Percentiles rank a stretch among this genome's conserved stretches.
Conservation (phyloP, 2,888 invertebrate species). For the Meiosimyza decipiens region DNA sequence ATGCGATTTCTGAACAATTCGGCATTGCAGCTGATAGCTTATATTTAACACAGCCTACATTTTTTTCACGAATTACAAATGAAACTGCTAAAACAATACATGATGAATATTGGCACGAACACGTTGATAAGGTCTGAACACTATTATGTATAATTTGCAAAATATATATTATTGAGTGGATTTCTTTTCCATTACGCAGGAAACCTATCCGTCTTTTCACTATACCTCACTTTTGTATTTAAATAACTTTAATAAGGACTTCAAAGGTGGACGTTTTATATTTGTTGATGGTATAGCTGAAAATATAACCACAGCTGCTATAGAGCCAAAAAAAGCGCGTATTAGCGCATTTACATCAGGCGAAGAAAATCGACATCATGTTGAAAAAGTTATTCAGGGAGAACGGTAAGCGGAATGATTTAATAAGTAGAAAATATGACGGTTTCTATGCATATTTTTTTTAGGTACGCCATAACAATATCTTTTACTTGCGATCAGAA, state of each 20-base stretch:
- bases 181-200: conserved; percentile 69
- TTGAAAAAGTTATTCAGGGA: conserved; percentile 82
- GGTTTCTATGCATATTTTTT: neutral
- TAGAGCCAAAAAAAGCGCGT: conserved; percentile 83
- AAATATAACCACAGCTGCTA: conserved; percentile 73
- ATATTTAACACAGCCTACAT: conserved; percentile 86
- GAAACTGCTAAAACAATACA: conserved; percentile 78
- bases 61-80: conserved; percentile 83
- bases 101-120: conserved; percentile 92
- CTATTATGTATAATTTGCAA: neutral
- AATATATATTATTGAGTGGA: neutral
- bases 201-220: conserved; percentile 87
- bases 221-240: conserved; percentile 87
- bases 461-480: conserved; percentile 83
- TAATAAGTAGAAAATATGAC: neutral
- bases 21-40: conserved; percentile 74
- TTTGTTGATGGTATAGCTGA: conserved; percentile 77
- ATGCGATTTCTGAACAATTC: conserved; percentile 81
- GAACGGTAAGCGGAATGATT: conserved; percentile 56
- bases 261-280: conserved; percentile 84
- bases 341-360: conserved; percentile 90
- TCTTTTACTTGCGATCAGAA: conserved; percentile 85
- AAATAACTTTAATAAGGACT: conserved; percentile 79
- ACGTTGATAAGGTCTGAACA: conserved; percentile 81
- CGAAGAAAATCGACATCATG: conserved; percentile 84